Evolutionary conservation across 2,888 invertebrate species (phyloP), one percentile per base, ranked within the genome.

Genomic region (Thecocarcelia acutangulata): DNA sequence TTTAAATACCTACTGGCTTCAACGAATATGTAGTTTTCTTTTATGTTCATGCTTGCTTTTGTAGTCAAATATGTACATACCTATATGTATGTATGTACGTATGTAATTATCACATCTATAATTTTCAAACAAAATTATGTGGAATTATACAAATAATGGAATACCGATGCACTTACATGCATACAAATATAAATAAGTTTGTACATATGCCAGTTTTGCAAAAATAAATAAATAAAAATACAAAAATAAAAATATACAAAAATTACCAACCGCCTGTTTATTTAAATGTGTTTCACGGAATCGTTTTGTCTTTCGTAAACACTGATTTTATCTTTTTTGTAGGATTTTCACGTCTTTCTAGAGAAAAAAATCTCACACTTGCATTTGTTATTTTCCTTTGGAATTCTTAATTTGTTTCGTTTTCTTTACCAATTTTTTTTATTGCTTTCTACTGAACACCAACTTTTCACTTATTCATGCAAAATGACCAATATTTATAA

Each of bases 221-320:
- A 3, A 46, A 54, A n/a, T 4, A 17, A 68, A 42, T 11, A 12
- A 61, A 19, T n/a, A 19, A 28, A 11, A 6, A n/a, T 42, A 28
- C 3, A 66, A 8, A 2, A 4, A 4, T 12, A 12, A 19, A 21
- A n/a, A 54, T 24, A 15, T 21, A 2, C 0, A 0, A 21, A 33
- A 69, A 21, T 5, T 68, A 69, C 56, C 46, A 69, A 69, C 58
- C 69, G 17, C 5, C 46, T 37, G 19, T 21, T 15, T 2, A 17
- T 54, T 69, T 56, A 56, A 5, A 56, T 28, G 17, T 19, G 12
- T 2, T 54, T 12, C 68, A 52, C 17, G 24, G 15, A 44, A 59
- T 24, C 24, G 5, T 3, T 24, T 24, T n/a, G n/a, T n/a, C n/a
- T 3, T 24, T 24, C 24, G 24, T 24, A 24, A 24, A 24, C 24